Evolutionary conservation across 2,113 vertebrate genomes (phyloP).

Genomic region (Stegostoma tigrinum): DNA sequence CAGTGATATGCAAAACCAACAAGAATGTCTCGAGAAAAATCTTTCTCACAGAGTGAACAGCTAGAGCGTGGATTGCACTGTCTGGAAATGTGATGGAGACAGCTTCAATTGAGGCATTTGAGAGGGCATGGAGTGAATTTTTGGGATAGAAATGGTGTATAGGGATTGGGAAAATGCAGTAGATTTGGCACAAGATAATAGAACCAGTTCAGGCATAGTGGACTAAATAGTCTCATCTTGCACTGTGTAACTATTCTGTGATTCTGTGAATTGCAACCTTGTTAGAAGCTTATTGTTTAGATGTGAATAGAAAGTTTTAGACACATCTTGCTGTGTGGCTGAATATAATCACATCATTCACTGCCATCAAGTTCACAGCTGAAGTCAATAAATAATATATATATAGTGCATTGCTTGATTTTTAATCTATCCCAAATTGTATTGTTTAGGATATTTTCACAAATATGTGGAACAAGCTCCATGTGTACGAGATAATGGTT

Average conservation of each 20-base stretch:
- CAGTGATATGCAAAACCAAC: no score
- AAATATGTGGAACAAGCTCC: not conserved
- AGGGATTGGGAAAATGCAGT: not conserved
- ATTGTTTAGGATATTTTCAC: not conserved
- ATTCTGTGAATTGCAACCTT: not conserved
- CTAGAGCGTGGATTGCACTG: not conserved
- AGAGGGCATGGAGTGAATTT: not conserved
- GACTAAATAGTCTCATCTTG: not conserved
- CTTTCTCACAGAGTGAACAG: not conserved
- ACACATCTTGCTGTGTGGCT: not conserved
- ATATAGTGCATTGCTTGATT: not conserved
- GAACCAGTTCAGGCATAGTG: not conserved
- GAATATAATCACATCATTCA: not conserved
- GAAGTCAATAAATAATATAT: not conserved
- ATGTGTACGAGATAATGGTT: not conserved
- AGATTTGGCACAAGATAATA: not conserved
- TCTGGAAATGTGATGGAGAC: not conserved
- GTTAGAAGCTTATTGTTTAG: not conserved
- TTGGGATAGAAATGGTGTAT: not conserved
- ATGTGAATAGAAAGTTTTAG: not conserved
- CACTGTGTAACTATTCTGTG: not conserved
- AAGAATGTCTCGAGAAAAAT: not conserved
- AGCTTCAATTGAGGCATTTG: not conserved
- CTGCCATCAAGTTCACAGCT: not conserved
- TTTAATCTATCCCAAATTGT: not conserved